These are phyloP conservation scores for Campoplex capitator DNA, from an alignment of 2,888 invertebrate genomes.

Conservation along the genomic window DNA sequence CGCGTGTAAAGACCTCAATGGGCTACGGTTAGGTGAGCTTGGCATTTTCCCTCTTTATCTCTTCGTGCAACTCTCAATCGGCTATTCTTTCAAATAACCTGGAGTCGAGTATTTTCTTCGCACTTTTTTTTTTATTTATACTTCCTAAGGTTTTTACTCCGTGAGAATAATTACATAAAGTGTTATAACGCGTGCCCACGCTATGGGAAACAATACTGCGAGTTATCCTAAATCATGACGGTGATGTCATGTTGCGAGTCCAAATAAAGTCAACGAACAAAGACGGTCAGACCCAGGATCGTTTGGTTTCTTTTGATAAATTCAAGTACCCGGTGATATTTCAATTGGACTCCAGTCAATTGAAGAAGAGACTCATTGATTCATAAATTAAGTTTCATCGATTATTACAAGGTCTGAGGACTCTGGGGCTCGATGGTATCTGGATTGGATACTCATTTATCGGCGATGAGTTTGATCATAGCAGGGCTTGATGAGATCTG, in stretches of 20 bases:
- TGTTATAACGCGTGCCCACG: constrained; percentile 28
- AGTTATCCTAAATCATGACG: constrained; percentile 7
- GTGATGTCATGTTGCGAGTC: constrained; percentile 10
- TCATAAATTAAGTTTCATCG: background rate
- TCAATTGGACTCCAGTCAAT: background rate
- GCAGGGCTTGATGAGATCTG: background rate
- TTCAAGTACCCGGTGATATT: background rate
- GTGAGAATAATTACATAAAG: constrained; percentile 44
- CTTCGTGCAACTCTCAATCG: constrained; percentile 45
- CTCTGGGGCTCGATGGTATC: too few species aligned
- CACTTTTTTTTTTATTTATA: background rate
- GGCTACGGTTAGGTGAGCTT: constrained; percentile 73
- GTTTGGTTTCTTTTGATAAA: background rate
- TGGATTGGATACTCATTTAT: background rate
- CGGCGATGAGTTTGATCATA: background rate
- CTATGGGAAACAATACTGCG: constrained; percentile 28
- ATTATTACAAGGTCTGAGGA: background rate
- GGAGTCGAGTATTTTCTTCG: constrained; percentile 46
- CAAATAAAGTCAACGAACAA: constrained; percentile 20
- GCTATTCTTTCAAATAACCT: constrained; percentile 63
- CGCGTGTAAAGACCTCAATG: constrained; percentile 80
- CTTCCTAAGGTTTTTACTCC: constrained; percentile 21
- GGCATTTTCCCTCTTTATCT: constrained; percentile 57
- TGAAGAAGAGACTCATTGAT: background rate
- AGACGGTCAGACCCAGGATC: background rate